These are phyloP conservation scores for Fistularia tabacaria DNA, from an alignment of 2,797 vertebrate species.

Conservation along the genomic window DNA sequence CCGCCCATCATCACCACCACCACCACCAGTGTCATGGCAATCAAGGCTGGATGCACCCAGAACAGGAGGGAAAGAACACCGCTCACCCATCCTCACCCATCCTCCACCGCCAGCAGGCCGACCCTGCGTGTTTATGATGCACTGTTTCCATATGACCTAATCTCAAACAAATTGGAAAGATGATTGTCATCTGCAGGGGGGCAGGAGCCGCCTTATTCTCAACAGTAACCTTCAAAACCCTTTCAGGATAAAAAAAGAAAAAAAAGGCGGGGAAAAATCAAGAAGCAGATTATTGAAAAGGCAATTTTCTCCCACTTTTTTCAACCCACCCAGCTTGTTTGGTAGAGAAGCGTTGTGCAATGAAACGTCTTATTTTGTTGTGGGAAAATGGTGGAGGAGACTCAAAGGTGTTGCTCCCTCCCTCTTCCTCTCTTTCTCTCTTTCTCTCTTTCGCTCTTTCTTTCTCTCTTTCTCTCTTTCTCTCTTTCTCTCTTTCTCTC, in stretches of 20 bases:
- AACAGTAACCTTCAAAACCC: conserved; percentile 69
- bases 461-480: conserved; percentile 20
- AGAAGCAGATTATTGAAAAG: conserved; percentile 62
- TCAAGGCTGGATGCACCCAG: conserved; percentile 32
- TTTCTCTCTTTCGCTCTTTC: too few relatives aligned
- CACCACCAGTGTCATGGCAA: conserved; percentile 40
- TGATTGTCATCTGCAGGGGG: conserved; percentile 71
- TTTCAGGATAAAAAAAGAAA: conserved; percentile 52
- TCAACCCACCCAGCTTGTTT: conserved; percentile 40
- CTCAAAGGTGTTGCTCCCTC: conserved; percentile 38
- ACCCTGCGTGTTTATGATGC: conserved; percentile 57
- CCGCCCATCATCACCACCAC: conserved; percentile 28
- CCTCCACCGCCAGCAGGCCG: conserved; percentile 25
- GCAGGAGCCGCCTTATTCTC: conserved; percentile 51
- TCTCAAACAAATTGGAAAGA: conserved; percentile 69
- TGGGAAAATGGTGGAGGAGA: conserved; percentile 44
- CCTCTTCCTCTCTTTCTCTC: not conserved
- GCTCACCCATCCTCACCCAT: conserved; percentile 14
- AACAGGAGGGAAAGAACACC: conserved; percentile 30
- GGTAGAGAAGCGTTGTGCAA: conserved; percentile 36
- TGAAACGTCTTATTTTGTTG: conserved; percentile 62
- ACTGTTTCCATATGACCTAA: conserved; percentile 66
- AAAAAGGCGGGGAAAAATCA: conserved; percentile 12
- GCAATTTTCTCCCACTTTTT: conserved; percentile 53
- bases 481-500: not conserved